These are phyloP conservation scores for Cyprinodon brontotheroides DNA, from an alignment of 2,113 vertebrate species.

Conservation along the genomic window DNA sequence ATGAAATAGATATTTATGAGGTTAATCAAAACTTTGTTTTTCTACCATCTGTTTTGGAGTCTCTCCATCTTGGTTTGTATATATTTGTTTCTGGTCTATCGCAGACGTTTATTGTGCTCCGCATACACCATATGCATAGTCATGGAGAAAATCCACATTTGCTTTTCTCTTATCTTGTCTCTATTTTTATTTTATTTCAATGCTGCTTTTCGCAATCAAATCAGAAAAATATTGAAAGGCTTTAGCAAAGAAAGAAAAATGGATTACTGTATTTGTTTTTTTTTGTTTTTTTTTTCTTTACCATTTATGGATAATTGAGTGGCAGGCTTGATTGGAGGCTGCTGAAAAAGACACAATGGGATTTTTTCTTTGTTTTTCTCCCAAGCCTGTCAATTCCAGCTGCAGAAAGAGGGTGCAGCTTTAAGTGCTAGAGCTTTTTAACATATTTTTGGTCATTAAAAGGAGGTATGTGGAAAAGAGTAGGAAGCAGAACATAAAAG, in stretches of 20 bases:
- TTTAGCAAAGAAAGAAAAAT: conserved; percentile 26
- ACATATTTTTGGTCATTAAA: conserved; percentile 67
- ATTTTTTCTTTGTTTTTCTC: conserved; percentile 65
- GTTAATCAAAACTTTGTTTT: not conserved
- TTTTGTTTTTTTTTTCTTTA: conserved; percentile 12
- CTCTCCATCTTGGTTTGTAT: conserved; percentile 8
- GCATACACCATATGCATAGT: conserved; percentile 40
- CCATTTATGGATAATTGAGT: conserved; percentile 58
- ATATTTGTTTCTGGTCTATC: conserved; percentile 19
- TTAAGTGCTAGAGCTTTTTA: conserved; percentile 58
- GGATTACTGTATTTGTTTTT: conserved; percentile 32
- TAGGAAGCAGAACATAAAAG: conserved; percentile 32
- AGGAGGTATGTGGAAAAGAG: conserved; percentile 48
- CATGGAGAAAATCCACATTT: conserved; percentile 47
- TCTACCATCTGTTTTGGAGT: conserved; percentile 24
- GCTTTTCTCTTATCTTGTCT: conserved; percentile 37
- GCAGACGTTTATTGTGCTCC: conserved; percentile 39
- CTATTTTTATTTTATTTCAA: conserved; percentile 26
- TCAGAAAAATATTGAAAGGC: not conserved
- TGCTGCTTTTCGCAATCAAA: not conserved
- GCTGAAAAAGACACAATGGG: conserved; percentile 59
- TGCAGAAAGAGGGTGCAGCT: conserved; percentile 37
- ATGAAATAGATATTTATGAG: not conserved
- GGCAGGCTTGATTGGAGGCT: conserved; percentile 68
- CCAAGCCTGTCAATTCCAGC: conserved; percentile 70